A percentile compares a stretch with the other conserved stretches of the same genome.
These are phyloP conservation scores for Rhincodon typus DNA, from an alignment of 2,797 vertebrate species.

Conservation along the genomic window DNA sequence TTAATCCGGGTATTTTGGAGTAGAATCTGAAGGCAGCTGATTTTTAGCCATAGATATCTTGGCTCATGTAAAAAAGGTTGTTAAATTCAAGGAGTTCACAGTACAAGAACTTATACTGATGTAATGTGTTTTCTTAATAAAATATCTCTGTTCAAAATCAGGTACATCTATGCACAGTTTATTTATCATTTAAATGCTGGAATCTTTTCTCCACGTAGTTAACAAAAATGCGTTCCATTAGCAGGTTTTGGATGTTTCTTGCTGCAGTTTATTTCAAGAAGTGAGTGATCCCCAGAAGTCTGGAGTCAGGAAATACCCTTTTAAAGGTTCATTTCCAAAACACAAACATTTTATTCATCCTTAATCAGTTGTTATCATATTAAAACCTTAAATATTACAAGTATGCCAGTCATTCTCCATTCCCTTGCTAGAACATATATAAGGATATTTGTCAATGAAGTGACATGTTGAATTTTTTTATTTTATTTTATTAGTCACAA, in stretches of 20 bases:
- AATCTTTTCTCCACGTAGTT: neutral
- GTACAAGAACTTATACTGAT: conserved; percentile 30
- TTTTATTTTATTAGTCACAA: neutral
- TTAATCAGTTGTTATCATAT: neutral
- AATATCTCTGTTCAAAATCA: conserved; percentile 29
- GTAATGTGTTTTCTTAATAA: conserved; percentile 37
- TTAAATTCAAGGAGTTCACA: conserved; percentile 18
- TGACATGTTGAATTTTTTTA: neutral
- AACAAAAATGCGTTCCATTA: neutral
- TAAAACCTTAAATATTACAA: neutral
- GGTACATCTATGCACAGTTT: neutral
- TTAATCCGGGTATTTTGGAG: conserved; percentile 23
- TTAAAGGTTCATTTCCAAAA: neutral
- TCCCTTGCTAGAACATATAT: neutral
- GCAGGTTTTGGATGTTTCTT: neutral
- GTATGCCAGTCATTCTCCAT: neutral
- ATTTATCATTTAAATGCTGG: neutral
- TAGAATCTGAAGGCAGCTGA: conserved; percentile 1
- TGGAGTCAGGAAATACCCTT: neutral
- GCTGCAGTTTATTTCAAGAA: neutral
- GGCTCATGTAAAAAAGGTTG: neutral
- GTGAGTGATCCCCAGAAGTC: neutral
- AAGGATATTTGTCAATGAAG: neutral
- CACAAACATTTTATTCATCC: neutral
- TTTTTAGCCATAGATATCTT: conserved; percentile 6